A percentile compares a stretch with the other conserved stretches of the same genome.
phyloP scores from a whole-genome alignment of 2,888 invertebrate genomes.

The Neria commutata region DNA sequence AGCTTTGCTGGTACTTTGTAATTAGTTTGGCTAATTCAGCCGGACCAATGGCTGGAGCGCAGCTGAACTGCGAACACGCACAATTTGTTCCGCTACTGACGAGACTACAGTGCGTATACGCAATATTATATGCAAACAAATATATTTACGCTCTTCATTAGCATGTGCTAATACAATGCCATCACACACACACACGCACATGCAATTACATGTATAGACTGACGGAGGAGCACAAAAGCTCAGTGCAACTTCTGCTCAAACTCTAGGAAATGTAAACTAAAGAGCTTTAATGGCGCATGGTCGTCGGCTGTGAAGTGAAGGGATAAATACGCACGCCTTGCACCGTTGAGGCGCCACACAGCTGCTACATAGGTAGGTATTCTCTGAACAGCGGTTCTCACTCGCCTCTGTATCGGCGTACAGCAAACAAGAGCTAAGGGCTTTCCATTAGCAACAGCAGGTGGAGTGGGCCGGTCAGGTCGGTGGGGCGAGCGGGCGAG shows the following conservation, averaged over 20 bases:
- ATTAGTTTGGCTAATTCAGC: no score
- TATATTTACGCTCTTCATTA: constrained; percentile 53
- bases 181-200: constrained; percentile 18
- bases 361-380: background rate
- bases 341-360: no score
- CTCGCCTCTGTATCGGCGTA: no score
- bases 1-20: no score
- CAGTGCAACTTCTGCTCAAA: background rate
- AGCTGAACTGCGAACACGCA: no score
- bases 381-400: background rate
- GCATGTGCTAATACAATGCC: constrained; percentile 26
- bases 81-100: no score
- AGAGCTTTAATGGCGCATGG: background rate
- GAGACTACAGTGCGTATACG: background rate
- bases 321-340: background rate
- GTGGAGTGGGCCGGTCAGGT: background rate
- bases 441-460: background rate
- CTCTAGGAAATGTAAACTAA: background rate
- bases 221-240: constrained; percentile 19
- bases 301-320: background rate
- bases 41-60: no score
- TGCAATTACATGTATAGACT: constrained; percentile 29
- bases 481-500: no score
- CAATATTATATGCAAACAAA: background rate
- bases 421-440: no score